Evolutionary conservation across 2,888 invertebrate species (phyloP).

Genomic region (Drosophila meridiana): DNA sequence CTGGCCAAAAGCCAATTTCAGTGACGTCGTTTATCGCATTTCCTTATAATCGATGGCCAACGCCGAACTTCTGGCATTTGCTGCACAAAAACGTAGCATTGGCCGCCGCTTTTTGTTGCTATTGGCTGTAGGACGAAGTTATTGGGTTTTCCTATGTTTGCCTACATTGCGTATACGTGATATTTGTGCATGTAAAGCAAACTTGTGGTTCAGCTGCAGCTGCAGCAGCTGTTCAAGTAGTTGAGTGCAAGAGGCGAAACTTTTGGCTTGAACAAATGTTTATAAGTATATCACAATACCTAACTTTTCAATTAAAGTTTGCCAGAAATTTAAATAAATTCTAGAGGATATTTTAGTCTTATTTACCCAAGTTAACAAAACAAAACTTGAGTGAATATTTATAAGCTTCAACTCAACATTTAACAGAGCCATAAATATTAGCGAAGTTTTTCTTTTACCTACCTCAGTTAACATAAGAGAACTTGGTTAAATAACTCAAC

Average conservation of each 20-base stretch:
- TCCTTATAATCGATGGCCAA: conserved; percentile 50
- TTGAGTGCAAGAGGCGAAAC: neutral
- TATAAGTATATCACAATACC: neutral
- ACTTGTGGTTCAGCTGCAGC: neutral
- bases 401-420: neutral
- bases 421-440: neutral
- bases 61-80: conserved; percentile 41
- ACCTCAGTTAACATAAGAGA: too few relatives aligned
- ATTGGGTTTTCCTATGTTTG: conserved; percentile 33
- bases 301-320: neutral
- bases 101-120: neutral
- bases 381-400: neutral
- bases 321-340: neutral
- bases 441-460: neutral
- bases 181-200: conserved; percentile 10
- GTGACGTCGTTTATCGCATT: conserved; percentile 41
- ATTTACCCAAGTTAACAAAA: neutral
- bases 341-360: neutral
- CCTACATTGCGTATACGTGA: conserved; percentile 36
- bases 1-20: conserved; percentile 32
- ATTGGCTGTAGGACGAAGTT: conserved; percentile 13
- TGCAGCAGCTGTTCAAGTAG: conserved; percentile 6
- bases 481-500: neutral
- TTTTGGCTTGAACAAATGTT: neutral
- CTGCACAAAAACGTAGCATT: conserved; percentile 11